Conservation (phyloP, 2,113 vertebrate genomes). For the Ageneiosus marmoratus region DNA sequence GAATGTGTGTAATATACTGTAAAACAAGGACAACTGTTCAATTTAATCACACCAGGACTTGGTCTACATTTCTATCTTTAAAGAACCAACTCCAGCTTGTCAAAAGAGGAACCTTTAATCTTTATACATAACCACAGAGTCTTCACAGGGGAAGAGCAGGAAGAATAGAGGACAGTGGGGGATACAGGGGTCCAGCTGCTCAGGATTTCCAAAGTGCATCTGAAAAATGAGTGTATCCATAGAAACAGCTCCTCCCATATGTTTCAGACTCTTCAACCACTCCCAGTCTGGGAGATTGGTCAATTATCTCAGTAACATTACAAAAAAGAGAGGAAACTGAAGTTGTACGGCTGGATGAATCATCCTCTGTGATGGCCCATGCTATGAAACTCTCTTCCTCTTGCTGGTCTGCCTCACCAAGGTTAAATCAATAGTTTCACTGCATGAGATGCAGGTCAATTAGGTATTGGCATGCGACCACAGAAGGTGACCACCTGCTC, state of each 20-base stretch:
- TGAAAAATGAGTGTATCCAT: conserved; percentile 41
- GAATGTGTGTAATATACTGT: neutral
- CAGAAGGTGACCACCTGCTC: conserved; percentile 68
- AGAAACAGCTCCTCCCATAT: conserved; percentile 31
- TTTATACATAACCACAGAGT: conserved; percentile 29
- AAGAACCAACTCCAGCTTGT: conserved; percentile 8
- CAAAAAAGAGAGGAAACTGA: conserved; percentile 38
- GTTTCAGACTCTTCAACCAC: conserved; percentile 20
- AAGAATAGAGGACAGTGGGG: conserved; percentile 33
- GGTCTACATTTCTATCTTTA: neutral
- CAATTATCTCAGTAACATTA: conserved; percentile 36
- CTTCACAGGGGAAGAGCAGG: conserved; percentile 1
- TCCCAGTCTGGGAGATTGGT: conserved; percentile 23
- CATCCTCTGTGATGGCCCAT: conserved; percentile 26
- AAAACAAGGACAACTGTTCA: neutral
- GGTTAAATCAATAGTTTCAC: conserved; percentile 67
- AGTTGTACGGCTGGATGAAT: conserved; percentile 47
- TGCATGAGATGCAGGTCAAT: conserved; percentile 64
- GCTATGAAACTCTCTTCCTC: conserved; percentile 14
- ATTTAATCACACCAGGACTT: conserved; percentile 16
- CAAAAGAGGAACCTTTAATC: conserved; percentile 34
- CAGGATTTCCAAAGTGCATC: conserved; percentile 24
- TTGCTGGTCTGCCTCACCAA: conserved; percentile 45
- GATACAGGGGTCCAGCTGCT: conserved; percentile 36
- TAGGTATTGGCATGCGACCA: conserved; percentile 66